Evolutionary conservation across 2,888 invertebrate species (phyloP), one percentile per base, ranked within the genome.

Genomic region (Plagodis dolabraria): DNA sequence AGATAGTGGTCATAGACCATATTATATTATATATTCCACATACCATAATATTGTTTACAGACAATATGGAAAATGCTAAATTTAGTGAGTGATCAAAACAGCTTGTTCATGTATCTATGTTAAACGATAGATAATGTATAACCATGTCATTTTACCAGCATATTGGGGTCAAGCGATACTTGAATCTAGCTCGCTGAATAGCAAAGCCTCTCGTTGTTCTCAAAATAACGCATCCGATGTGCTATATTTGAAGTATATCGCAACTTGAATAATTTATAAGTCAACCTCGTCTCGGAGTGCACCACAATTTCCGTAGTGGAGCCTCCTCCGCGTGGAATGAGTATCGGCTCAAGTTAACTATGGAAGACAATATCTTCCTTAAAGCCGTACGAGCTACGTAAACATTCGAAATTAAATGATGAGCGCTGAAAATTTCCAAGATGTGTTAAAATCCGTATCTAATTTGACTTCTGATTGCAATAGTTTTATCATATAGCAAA

Each of bases 181-280:
- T 69, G 68, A 74, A 69, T 71, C 71, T 70, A 70, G 70, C 71
- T 52, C 64, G 62, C 50, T 59, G 60, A 75, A 67, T 72, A 71
- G 70, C 74, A 66, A 72, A 78, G 22, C 71, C 72, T 74, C 75
- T 43, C 42, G 43, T 80, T 79, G 85, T 85, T 86, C 86, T 86
- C 84, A 84, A 89, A 90, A 89, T 88, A 91, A 82, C 84, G 81
- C 81, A 80, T 77, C 80, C 79, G 80, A 77, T 81, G 83, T 80
- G 79, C 87, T 87, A 87, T 88, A 89, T 89, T 87, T 89, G 87
- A 89, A 89, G 87, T 87, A 88, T 89, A 90, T 87, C 86, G 73
- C 83, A 83, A 84, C 85, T 86, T 92, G 91, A 92, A 92, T 92
- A 88, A 91, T 90, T 90, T 90, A 92, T 92, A 86, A 90, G 86